Conservation (phyloP, 2,888 invertebrate species). For the Epiblema foenella region DNA sequence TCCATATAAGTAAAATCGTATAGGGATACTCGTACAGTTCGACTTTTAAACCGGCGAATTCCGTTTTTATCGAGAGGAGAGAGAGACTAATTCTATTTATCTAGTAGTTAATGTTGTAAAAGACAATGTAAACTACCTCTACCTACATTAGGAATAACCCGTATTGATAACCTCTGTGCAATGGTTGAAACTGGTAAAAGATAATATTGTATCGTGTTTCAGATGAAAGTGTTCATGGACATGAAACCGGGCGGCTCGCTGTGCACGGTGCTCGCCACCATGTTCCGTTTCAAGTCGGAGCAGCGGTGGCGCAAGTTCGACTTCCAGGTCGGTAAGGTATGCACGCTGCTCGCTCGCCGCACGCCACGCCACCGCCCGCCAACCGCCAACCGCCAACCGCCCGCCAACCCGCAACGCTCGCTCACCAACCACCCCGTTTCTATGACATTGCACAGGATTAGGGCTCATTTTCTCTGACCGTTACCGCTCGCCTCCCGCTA, state of each 20-base stretch:
- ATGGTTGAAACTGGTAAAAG: no score
- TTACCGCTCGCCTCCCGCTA: not conserved
- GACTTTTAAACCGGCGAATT: no score
- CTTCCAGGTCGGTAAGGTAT: conserved; percentile 93
- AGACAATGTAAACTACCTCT: no score
- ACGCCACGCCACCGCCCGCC: conserved; percentile 67
- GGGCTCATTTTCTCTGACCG: not conserved
- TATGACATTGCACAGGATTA: not conserved
- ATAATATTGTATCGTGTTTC: conserved; percentile 62
- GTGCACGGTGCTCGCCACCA: conserved; percentile 96
- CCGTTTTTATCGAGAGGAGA: no score
- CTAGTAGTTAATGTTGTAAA: no score
- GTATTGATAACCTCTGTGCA: no score
- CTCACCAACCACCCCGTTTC: conserved; percentile 46
- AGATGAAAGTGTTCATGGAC: conserved; percentile 98
- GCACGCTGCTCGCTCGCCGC: conserved; percentile 77
- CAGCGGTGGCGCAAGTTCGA: conserved; percentile 98
- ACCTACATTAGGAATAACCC: no score
- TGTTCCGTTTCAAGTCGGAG: conserved; percentile 97
- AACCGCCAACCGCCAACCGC: conserved; percentile 57
- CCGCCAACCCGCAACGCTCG: conserved; percentile 50
- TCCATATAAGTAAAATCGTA: no score
- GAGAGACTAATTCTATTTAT: no score
- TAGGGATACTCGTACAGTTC: no score
- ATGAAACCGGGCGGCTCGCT: conserved; percentile 97